These are phyloP conservation scores for Trissoscelio sp. DNA, from an alignment of 2,888 invertebrate genomes.

Conservation along the genomic window DNA sequence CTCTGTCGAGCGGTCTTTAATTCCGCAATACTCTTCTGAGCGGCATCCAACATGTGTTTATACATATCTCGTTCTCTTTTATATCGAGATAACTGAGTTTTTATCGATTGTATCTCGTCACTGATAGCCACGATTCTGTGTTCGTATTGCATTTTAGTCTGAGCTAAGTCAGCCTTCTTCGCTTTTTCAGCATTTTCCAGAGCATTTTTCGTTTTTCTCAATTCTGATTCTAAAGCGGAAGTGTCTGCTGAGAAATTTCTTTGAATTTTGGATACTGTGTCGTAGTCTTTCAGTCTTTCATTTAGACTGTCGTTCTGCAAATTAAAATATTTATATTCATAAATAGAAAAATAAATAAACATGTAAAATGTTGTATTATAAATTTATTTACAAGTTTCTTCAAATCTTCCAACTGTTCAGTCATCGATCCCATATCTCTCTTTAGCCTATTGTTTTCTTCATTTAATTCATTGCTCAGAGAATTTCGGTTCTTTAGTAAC, in stretches of 20 bases:
- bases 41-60: conserved; percentile 94
- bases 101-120: conserved; percentile 92
- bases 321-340: conserved; percentile 18
- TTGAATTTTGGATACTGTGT: conserved; percentile 92
- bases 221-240: conserved; percentile 89
- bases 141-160: conserved; percentile 93
- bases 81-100: conserved; percentile 90
- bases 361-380: no score
- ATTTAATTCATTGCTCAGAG: conserved; percentile 87
- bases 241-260: conserved; percentile 91
- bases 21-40: conserved; percentile 92
- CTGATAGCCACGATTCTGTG: conserved; percentile 91
- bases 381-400: conserved; percentile 86
- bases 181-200: conserved; percentile 88
- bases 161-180: conserved; percentile 90
- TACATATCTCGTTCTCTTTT: conserved; percentile 95
- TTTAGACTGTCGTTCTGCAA: conserved; percentile 90
- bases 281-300: conserved; percentile 92
- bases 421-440: conserved; percentile 87
- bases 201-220: conserved; percentile 87
- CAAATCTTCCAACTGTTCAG: conserved; percentile 90
- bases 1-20: conserved; percentile 85
- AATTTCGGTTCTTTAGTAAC: conserved; percentile 75
- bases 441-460: conserved; percentile 89
- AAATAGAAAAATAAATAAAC: conserved; percentile 2